Percentiles rank a stretch among this genome's conserved stretches.
These are phyloP conservation scores for Petrocephalus microphthalmus DNA, from an alignment of 2,113 vertebrate species.

Conservation along the genomic window DNA sequence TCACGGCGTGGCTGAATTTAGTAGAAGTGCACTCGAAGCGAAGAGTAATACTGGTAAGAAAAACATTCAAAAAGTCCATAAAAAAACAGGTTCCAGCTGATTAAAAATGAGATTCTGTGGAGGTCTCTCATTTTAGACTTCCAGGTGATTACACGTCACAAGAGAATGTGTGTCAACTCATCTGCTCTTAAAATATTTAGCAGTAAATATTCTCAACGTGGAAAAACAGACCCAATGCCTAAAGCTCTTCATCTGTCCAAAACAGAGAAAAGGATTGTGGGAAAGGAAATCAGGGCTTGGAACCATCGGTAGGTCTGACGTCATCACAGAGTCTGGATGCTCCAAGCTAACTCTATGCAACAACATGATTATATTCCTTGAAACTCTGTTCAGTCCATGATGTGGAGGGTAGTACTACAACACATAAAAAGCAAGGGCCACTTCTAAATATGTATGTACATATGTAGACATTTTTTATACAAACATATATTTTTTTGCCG, in stretches of 20 bases:
- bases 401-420: not conserved
- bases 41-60: no score
- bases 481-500: not conserved
- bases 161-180: not conserved
- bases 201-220: not conserved
- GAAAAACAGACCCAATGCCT: not conserved
- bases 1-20: not conserved
- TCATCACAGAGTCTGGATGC: not conserved
- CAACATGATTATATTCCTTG: not conserved
- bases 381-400: not conserved
- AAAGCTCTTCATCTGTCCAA: conserved; percentile 13
- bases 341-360: not conserved
- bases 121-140: not conserved
- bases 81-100: not conserved
- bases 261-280: conserved; percentile 16
- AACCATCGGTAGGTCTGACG: conserved; percentile 1
- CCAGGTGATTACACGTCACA: not conserved
- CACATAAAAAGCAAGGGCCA: not conserved
- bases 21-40: not conserved
- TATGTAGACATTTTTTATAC: not conserved
- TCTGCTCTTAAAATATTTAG: conserved; percentile 6
- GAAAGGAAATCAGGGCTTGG: not conserved
- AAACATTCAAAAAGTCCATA: not conserved
- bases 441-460: no score
- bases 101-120: not conserved